phyloP scores from a whole-genome alignment of 2,888 invertebrate species.

The Aphrophora alni region DNA sequence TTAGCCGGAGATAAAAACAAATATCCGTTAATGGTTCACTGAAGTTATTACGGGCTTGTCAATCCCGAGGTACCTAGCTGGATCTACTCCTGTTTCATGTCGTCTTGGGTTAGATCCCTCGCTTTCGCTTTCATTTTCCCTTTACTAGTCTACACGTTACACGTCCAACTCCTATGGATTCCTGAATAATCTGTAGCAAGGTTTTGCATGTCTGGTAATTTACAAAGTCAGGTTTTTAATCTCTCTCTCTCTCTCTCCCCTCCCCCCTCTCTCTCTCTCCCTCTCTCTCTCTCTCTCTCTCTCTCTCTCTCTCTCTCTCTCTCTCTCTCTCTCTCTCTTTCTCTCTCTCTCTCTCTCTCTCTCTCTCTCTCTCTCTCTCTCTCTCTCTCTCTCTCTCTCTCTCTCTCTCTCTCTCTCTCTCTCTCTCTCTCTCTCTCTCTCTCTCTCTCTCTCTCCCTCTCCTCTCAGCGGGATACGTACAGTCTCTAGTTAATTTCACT shows the following conservation, averaged over 20 bases:
- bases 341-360: constrained; percentile 29
- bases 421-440: background rate
- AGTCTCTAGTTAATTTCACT: background rate
- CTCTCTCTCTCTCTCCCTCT: background rate
- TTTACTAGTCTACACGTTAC: background rate
- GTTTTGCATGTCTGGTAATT: background rate
- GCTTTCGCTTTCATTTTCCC: background rate
- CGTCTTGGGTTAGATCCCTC: too few relatives aligned
- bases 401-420: constrained; percentile 11
- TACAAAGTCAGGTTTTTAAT: too few relatives aligned
- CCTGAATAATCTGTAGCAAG: too few relatives aligned
- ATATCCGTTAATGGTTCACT: too few relatives aligned
- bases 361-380: constrained; percentile 20
- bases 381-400: constrained; percentile 13
- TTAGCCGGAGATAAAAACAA: too few relatives aligned
- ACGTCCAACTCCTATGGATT: background rate
- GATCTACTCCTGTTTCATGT: background rate
- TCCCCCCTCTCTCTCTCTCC: too few relatives aligned
- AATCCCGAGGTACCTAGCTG: too few relatives aligned
- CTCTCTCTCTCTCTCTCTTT: background rate
- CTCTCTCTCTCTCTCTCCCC: too few relatives aligned
- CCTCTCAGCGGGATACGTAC: background rate
- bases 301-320: background rate
- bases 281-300: too few relatives aligned
- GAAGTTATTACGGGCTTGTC: too few relatives aligned